phyloP scores from a whole-genome alignment of 2,113 vertebrate species.

The Sceloporus undulatus region DNA sequence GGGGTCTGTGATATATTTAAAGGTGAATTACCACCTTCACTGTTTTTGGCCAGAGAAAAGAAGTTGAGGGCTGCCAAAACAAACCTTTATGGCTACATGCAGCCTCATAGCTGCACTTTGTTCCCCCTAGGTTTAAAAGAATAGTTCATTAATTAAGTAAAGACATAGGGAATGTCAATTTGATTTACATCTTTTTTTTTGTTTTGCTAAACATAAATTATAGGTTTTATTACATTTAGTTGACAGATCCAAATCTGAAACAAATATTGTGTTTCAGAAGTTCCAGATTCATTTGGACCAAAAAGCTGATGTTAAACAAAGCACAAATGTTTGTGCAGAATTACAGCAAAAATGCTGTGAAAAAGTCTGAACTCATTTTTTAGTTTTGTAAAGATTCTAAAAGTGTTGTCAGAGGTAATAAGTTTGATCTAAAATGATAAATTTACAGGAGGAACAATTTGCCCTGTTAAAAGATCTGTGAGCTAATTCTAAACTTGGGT shows the following conservation, averaged over 20 bases:
- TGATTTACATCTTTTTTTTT: not conserved
- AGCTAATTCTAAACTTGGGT: not conserved
- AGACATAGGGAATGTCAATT: not conserved
- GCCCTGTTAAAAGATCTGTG: not conserved
- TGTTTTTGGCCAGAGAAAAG: too few species aligned
- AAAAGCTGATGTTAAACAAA: not conserved
- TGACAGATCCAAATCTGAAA: not conserved
- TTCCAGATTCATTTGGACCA: not conserved
- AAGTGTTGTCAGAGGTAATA: not conserved
- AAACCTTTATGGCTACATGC: too few species aligned
- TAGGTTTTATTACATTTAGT: not conserved
- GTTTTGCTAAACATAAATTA: not conserved
- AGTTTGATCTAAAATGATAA: not conserved
- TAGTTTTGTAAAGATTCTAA: not conserved
- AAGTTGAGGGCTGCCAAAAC: too few species aligned
- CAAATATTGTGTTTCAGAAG: not conserved
- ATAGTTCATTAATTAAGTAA: too few species aligned
- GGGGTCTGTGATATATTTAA: too few species aligned
- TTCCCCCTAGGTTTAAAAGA: too few species aligned
- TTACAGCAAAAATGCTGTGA: not conserved
- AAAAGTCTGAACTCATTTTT: not conserved
- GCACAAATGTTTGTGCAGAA: too few species aligned
- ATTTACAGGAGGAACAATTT: too few species aligned
- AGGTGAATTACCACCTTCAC: too few species aligned
- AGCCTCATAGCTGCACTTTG: too few species aligned